Evolutionary conservation across 2,797 vertebrate species (phyloP), one percentile per base, ranked within the genome.

Genomic region (Tragopan temminckii): DNA sequence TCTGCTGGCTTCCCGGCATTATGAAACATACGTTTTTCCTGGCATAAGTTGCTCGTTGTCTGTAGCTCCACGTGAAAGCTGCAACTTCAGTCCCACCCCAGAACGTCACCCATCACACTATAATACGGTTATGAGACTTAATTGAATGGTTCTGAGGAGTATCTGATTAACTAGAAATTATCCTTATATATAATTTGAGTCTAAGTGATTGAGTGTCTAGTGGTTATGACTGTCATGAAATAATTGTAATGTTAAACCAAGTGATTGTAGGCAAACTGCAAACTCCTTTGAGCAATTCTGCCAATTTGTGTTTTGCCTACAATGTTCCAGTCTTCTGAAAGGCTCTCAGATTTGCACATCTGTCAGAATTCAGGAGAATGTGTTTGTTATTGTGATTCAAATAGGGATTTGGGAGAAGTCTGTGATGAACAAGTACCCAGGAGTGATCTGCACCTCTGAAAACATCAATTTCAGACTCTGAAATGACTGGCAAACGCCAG

Each of bases 281-380:
- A 71, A 72, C 38, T 90, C 43, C 29, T 59, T 19, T 55, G 53
- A 62, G 31, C 40, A 43, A 7, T 66, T 90, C 68, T 93, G 88
- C 78, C 81, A 82, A 40, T 82, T 38, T 53, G 9, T 88, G 81
- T 87, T 95, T 87, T 90, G 84, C 42, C 42, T 89, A 24, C 46
- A 58, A 57, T 0, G 0, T 87, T 90, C 64, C 67, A 76, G 5
- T 69, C 11, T 67, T 50, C 50, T 71, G 69, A 83, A 91, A 63
- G 62, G 29, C 66, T 85, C 74, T 46, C 62, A 96, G 76, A 48
- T 89, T 94, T 85, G 45, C 35, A 24, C 66, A 71, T 90, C 27
- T 75, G 83, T 52, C 46, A 46, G 82, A 77, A 85, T 77, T 70
- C 33, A 58, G 40, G 89, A 85, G 55, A 80, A 35, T 55, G 36